phyloP scores from a whole-genome alignment of 2,113 vertebrate species.

The Atrichornis clamosus region DNA sequence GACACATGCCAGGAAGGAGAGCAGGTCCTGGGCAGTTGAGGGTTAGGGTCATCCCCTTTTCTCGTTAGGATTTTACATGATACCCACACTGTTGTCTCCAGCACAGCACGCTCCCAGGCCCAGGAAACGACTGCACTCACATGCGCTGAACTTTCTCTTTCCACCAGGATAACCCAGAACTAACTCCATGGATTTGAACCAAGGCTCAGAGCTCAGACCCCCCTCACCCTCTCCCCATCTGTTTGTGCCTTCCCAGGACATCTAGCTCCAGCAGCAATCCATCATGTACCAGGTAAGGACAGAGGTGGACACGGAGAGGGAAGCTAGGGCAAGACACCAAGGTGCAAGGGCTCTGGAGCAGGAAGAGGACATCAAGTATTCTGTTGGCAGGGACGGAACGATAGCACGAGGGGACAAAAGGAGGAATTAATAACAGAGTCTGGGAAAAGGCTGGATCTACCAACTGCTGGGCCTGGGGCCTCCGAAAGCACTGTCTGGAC shows the following conservation, averaged over 20 bases:
- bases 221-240: background rate
- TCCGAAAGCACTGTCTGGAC: background rate
- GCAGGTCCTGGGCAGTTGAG: background rate
- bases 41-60: background rate
- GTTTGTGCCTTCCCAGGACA: background rate
- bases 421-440: background rate
- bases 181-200: background rate
- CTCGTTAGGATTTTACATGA: background rate
- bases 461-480: background rate
- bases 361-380: background rate
- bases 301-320: background rate
- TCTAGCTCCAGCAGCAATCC: background rate
- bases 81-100: background rate
- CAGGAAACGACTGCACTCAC: fast-evolving
- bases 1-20: background rate
- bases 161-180: background rate
- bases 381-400: background rate
- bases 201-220: background rate
- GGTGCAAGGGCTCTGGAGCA: background rate
- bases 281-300: background rate
- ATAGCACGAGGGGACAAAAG: background rate
- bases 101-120: background rate
- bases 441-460: constrained; percentile 13
- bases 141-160: background rate
- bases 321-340: background rate